Conservation (phyloP, 2,888 invertebrate species). For the Steinernema carpocapsae region DNA sequence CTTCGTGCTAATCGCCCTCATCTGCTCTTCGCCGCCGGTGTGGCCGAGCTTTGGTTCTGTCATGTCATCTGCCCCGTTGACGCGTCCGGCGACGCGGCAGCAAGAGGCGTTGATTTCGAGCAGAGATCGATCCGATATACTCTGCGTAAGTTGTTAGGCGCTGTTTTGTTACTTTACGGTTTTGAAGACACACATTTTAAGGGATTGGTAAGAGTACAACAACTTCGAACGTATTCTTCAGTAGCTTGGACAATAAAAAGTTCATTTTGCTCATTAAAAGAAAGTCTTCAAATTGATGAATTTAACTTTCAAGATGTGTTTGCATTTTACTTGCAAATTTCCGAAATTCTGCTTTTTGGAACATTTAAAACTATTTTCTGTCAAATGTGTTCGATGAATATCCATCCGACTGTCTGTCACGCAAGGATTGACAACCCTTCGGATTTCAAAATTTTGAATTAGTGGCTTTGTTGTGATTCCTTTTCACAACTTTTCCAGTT, state of each 20-base stretch:
- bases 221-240: too few species aligned
- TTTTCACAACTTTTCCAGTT: background rate
- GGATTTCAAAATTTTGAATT: background rate
- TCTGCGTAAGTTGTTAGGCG: background rate
- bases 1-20: slow-evolving; percentile 18
- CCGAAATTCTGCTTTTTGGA: too few species aligned
- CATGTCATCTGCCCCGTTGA: background rate
- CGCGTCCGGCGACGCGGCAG: background rate
- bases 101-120: background rate
- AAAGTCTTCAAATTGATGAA: too few species aligned
- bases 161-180: background rate
- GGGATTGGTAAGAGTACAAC: too few species aligned
- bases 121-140: background rate
- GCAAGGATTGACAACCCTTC: too few species aligned
- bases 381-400: too few species aligned
- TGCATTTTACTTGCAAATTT: background rate
- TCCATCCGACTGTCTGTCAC: too few species aligned
- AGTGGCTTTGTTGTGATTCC: background rate
- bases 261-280: background rate
- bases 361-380: too few species aligned
- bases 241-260: background rate
- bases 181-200: too few species aligned
- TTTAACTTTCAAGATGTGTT: background rate
- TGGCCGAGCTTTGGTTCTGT: background rate
- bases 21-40: background rate